Conservation (phyloP, 2,888 invertebrate species). For the Julus scanicus region DNA sequence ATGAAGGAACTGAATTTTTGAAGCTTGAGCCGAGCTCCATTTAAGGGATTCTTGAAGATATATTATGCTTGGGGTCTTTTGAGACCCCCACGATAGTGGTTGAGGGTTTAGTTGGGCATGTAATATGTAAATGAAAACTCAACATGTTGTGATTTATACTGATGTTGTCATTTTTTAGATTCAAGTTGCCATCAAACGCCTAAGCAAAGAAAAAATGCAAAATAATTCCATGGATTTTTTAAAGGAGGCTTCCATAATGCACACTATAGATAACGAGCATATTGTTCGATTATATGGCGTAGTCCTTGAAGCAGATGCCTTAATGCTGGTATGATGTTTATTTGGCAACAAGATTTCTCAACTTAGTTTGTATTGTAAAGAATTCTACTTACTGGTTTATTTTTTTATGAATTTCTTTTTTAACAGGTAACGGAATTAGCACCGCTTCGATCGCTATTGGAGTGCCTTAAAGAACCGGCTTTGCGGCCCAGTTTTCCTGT, state of each 20-base stretch:
- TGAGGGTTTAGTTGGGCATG: too few relatives aligned
- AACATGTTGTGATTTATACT: neutral
- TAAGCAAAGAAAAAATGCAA: constrained; percentile 94
- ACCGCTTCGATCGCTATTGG: constrained; percentile 90
- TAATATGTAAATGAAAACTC: too few relatives aligned
- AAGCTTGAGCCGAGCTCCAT: too few relatives aligned
- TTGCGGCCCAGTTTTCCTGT: constrained; percentile 92
- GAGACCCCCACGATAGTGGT: too few relatives aligned
- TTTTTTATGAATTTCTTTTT: constrained; percentile 51
- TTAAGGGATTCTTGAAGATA: too few relatives aligned
- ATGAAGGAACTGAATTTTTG: too few relatives aligned
- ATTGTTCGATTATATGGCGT: constrained; percentile 98
- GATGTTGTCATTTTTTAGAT: constrained; percentile 71
- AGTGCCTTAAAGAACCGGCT: constrained; percentile 94
- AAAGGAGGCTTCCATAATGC: constrained; percentile 99
- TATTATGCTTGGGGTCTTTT: too few relatives aligned
- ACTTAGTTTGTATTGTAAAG: neutral
- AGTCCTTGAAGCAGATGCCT: constrained; percentile 88
- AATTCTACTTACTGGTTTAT: neutral
- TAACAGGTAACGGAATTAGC: constrained; percentile 91
- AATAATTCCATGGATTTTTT: constrained; percentile 96
- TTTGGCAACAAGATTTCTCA: neutral
- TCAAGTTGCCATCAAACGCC: constrained; percentile 96
- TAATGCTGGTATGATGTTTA: constrained; percentile 72
- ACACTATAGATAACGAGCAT: constrained; percentile 95